These are phyloP conservation scores for Atlantisia rogersi DNA, from an alignment of 2,113 vertebrate species.

Conservation along the genomic window DNA sequence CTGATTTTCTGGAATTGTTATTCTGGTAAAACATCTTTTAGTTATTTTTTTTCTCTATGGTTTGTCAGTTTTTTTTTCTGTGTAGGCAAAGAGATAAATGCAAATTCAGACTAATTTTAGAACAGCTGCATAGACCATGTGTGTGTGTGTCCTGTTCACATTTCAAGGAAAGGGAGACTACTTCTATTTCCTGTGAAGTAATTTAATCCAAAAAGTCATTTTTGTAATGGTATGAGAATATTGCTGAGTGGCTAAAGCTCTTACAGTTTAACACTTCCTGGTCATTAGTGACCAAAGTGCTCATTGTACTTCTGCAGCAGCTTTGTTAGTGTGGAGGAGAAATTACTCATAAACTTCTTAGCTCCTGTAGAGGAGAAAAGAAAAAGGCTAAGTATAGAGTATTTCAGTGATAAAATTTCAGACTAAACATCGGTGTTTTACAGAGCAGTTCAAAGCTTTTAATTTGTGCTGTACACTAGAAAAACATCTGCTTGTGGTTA, in stretches of 20 bases:
- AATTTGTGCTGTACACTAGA: background rate
- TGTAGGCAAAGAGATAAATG: background rate
- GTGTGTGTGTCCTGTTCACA: background rate
- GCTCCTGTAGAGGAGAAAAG: background rate
- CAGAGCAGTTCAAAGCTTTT: background rate
- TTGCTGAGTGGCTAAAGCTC: background rate
- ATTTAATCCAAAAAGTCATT: background rate
- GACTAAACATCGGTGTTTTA: background rate
- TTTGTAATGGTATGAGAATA: background rate
- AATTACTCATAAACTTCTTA: background rate
- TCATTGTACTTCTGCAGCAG: background rate
- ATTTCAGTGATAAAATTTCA: background rate
- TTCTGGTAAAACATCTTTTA: background rate
- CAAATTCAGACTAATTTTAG: background rate
- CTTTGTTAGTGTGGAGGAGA: background rate
- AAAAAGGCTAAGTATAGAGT: background rate
- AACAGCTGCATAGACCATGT: background rate
- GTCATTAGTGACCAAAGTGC: background rate
- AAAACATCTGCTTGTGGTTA: rapidly evolving
- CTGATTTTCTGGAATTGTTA: background rate
- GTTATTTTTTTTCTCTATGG: background rate
- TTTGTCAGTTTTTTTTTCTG: background rate
- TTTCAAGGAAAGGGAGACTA: background rate
- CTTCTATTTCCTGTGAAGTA: background rate
- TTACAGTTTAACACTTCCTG: background rate